A percentile compares a stretch with the other conserved stretches of the same genome.
These are phyloP conservation scores for Chirona hameri DNA, from an alignment of 2,888 invertebrate species.

Conservation along the genomic window DNA sequence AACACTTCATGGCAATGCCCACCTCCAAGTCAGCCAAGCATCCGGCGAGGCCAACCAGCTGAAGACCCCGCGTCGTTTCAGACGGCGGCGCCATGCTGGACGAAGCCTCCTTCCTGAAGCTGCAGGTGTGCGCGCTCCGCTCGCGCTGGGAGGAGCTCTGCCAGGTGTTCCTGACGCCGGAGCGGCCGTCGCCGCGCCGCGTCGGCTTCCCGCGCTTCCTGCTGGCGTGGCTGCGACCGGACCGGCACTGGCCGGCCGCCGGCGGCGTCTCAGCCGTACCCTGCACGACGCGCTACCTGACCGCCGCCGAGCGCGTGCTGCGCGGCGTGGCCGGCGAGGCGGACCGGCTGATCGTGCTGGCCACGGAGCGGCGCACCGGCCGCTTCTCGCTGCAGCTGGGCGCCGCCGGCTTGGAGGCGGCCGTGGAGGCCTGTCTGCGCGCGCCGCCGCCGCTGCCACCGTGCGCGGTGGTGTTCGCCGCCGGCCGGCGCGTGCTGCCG, in stretches of 20 bases:
- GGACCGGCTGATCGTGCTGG: neutral
- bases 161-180: neutral
- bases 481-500: slow-evolving; percentile 4
- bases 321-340: neutral
- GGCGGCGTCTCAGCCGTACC: neutral
- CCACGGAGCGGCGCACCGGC: neutral
- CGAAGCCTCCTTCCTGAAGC: neutral
- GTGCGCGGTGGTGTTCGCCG: slow-evolving; percentile 2
- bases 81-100: no score
- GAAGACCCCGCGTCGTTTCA: no score
- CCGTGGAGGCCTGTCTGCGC: neutral
- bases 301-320: neutral
- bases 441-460: neutral
- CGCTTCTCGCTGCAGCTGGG: neutral
- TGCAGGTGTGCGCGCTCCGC: neutral
- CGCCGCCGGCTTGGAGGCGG: neutral
- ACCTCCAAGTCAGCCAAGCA: no score
- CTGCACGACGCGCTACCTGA: neutral
- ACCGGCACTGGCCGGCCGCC: neutral
- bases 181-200: neutral
- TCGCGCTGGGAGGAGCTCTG: neutral
- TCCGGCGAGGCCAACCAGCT: no score
- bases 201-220: neutral
- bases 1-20: no score
- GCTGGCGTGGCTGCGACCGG: neutral